Evolutionary conservation across 2,888 invertebrate genomes (phyloP).

Genomic region (Drymonia ruficornis): DNA sequence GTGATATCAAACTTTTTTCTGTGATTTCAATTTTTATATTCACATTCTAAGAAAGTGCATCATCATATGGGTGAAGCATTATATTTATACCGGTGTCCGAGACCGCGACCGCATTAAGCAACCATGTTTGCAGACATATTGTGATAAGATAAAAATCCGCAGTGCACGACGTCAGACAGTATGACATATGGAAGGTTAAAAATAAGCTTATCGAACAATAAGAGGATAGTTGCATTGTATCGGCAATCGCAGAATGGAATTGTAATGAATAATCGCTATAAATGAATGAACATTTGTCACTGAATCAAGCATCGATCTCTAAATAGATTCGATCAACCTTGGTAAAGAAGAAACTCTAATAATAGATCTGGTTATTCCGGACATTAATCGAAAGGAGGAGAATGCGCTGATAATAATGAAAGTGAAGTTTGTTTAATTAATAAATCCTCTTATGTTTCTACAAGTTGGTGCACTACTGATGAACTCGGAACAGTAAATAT

Average conservation of each 20-base stretch:
- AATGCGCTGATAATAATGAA: no score
- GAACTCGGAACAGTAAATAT: neutral
- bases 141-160: slow-evolving; percentile 57
- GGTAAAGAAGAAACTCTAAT: no score
- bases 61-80: neutral
- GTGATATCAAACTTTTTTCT: no score
- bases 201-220: slow-evolving; percentile 40
- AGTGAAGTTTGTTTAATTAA: neutral
- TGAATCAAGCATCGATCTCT: neutral
- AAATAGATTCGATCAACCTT: neutral
- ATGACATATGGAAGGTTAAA: slow-evolving; percentile 39
- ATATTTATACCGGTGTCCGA: neutral
- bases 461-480: neutral
- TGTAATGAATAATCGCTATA: slow-evolving; percentile 11
- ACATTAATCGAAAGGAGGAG: no score
- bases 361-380: neutral
- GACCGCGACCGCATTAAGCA: slow-evolving; percentile 23
- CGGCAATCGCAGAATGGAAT: slow-evolving; percentile 10
- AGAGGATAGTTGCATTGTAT: slow-evolving; percentile 10
- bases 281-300: slow-evolving; percentile 7
- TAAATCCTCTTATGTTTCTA: neutral
- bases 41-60: neutral
- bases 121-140: slow-evolving; percentile 30
- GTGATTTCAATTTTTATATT: no score
- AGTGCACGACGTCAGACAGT: slow-evolving; percentile 33